These are phyloP conservation scores for Centrocercus urophasianus DNA, from an alignment of 2,113 vertebrate genomes.

Conservation along the genomic window DNA sequence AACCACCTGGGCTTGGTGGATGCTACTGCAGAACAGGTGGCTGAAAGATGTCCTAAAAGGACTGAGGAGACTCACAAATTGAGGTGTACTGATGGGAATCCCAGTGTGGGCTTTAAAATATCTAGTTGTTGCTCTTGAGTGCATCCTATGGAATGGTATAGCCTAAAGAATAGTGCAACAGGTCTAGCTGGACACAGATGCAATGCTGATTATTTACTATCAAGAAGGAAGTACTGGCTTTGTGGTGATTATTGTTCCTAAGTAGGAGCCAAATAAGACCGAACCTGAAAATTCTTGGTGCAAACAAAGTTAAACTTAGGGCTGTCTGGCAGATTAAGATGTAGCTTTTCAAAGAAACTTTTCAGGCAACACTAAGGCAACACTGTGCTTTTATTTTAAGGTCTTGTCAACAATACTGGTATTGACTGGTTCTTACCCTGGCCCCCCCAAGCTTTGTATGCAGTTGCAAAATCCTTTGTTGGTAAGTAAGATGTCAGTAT, in stretches of 20 bases:
- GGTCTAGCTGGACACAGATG: background rate
- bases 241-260: background rate
- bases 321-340: background rate
- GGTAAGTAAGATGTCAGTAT: constrained; percentile 78
- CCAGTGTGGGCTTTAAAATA: background rate
- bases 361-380: background rate
- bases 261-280: background rate
- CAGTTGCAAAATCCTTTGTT: constrained; percentile 90
- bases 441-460: constrained; percentile 90
- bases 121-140: background rate
- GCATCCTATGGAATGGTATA: background rate
- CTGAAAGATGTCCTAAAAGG: background rate
- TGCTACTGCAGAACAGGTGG: background rate
- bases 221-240: background rate
- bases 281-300: background rate
- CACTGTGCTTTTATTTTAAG: constrained; percentile 69
- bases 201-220: background rate
- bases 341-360: background rate
- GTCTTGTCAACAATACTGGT: constrained; percentile 95
- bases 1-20: background rate
- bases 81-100: background rate
- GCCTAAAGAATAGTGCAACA: background rate
- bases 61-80: fast-evolving
- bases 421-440: constrained; percentile 98
- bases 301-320: background rate